Percentiles rank a stretch among this genome's conserved stretches.
Evolutionary conservation across 1,140 invertebrate species (phyloP).

Genomic region (Drosophila quadrilineata): DNA sequence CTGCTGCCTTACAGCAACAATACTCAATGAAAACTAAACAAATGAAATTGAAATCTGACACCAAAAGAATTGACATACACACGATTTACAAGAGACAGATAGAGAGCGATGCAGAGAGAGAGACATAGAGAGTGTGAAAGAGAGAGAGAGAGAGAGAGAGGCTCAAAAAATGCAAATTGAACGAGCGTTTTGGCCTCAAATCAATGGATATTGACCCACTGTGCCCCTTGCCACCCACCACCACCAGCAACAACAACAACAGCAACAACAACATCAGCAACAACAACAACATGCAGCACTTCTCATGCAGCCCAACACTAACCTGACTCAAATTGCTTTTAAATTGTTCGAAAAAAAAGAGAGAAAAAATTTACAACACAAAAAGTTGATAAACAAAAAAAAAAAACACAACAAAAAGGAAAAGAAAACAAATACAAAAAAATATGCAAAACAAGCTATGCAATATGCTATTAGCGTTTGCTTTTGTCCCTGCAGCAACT

Average conservation of each 20-base stretch:
- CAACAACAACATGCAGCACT: neutral
- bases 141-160: constrained; percentile 1
- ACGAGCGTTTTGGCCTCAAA: constrained; percentile 37
- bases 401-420: neutral
- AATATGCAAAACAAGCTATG: constrained; percentile 13
- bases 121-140: no score
- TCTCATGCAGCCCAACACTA: constrained; percentile 14
- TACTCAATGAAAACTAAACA: constrained; percentile 68
- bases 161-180: constrained; percentile 66
- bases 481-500: constrained; percentile 31
- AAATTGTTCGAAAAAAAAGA: constrained; percentile 68
- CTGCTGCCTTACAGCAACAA: constrained; percentile 63
- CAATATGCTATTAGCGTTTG: constrained; percentile 41
- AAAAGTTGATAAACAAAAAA: no score
- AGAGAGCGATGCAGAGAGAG: neutral
- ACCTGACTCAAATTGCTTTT: constrained; percentile 73
- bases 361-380: constrained; percentile 5
- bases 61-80: constrained; percentile 75
- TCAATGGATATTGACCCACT: constrained; percentile 50
- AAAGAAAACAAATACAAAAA: no score
- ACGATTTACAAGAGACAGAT: constrained; percentile 18
- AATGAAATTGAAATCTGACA: constrained; percentile 79
- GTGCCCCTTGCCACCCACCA: no score
- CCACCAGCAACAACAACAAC: no score
- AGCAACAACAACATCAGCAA: no score